phyloP scores from a whole-genome alignment of 1,140 invertebrate genomes.

The Calephelis virginiensis region DNA sequence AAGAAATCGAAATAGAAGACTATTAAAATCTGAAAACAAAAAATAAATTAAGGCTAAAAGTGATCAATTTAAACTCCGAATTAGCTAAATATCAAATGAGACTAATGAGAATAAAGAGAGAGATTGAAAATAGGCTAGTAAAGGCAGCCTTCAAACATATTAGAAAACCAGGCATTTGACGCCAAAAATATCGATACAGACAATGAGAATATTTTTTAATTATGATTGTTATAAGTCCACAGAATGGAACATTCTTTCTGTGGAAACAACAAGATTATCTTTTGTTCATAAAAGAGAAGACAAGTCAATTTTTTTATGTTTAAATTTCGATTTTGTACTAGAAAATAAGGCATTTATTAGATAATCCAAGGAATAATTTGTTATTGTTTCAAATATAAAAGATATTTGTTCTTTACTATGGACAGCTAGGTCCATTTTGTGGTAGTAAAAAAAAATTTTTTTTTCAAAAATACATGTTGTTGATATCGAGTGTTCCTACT shows the following conservation, averaged over 20 bases:
- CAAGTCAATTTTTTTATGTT: not conserved
- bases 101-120: not conserved
- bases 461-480: slow-evolving; percentile 2
- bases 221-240: slow-evolving; percentile 4
- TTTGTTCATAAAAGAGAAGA: not conserved
- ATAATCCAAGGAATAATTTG: not conserved
- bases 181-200: not conserved
- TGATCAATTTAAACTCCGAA: slow-evolving; percentile 2
- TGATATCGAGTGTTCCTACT: slow-evolving; percentile 1
- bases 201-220: not conserved
- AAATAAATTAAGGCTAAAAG: not conserved
- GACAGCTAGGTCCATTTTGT: too few relatives aligned
- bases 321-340: not conserved
- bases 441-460: too few relatives aligned
- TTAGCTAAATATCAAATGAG: not conserved
- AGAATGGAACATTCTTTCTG: slow-evolving; percentile 3
- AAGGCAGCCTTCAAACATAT: not conserved
- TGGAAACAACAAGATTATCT: not conserved
- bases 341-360: not conserved
- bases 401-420: slow-evolving; percentile 5
- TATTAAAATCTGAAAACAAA: too few relatives aligned
- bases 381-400: not conserved
- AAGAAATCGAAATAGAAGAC: too few relatives aligned
- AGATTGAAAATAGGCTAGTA: not conserved
- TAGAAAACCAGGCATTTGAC: not conserved